Evolutionary conservation across 2,888 invertebrate species (phyloP), one percentile per base, ranked within the genome.

Genomic region (Epistrophe grossulariae): DNA sequence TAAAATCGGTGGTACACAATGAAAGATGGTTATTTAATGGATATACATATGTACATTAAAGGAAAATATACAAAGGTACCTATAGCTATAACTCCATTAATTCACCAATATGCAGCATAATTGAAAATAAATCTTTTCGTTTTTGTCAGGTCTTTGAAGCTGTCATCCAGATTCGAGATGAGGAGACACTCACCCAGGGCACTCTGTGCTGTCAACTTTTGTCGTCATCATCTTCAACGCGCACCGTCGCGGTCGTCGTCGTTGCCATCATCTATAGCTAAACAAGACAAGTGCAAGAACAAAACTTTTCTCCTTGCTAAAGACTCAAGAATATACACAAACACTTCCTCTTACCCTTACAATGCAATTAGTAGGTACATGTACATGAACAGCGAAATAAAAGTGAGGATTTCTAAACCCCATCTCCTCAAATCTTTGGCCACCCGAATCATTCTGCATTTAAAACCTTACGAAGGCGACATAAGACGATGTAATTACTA

Each of bases 401-500:
- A 77, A 71, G 24, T 71, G 55, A 59, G 9, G 11, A 64, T 64
- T 17, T 5, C 17, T 5, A 55, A 60, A 48, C 17, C 50, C 50
- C 45, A 17, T 52, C 35, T 7, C 4, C n/a, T n/a, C 8, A 31
- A 17, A 19, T 70, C 24, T 68, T 40, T 11, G n/a, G 6, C 13
- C 17, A 13, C 60, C 31, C 15, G 15, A 38, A 6, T 52, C 50
- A 38, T 60, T 48, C 57, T 35, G 24, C 50, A 43, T 76, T 76
- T 71, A 81, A n/a, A 77, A 38, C 81, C 72, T 48, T 40, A 72
- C 72, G 17, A 68, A 60, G 84, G 74, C 77, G 84, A 80, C 77
- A 68, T 80, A 84, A 84, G 80, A 84, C 72, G 84, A 81, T 77
- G 84, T 84, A 81, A 84, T 84, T 84, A 84, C 76, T 59, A 68